A percentile compares a stretch with the other conserved stretches of the same genome.
Evolutionary conservation across 2,113 vertebrate species (phyloP).

Genomic region (Chauna torquata): DNA sequence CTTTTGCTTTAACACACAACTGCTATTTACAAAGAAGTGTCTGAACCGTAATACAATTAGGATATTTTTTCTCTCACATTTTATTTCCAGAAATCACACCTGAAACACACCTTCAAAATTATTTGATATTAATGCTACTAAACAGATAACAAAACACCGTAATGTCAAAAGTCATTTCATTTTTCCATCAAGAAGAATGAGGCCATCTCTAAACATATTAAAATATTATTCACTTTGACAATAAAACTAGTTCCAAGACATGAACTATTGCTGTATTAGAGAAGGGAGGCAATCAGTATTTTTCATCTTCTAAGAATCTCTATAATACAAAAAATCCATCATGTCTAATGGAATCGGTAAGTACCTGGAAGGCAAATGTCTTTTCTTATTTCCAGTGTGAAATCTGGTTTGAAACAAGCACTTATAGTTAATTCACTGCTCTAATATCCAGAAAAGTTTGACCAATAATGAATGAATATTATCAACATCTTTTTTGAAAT

Average conservation of each 20-base stretch:
- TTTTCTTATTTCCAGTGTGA: conserved; percentile 61
- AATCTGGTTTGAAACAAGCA: conserved; percentile 69
- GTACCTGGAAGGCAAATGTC: conserved; percentile 75
- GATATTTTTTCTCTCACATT: conserved; percentile 22
- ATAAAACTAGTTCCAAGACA: conserved; percentile 75
- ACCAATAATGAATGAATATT: conserved; percentile 19
- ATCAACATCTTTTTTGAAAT: background rate
- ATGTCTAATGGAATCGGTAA: conserved; percentile 77
- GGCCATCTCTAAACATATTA: conserved; percentile 77
- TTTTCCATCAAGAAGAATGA: conserved; percentile 73
- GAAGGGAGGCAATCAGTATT: conserved; percentile 73
- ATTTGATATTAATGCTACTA: conserved; percentile 54
- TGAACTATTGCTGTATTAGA: conserved; percentile 78
- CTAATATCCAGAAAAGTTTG: conserved; percentile 49
- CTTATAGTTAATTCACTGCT: conserved; percentile 47
- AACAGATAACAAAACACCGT: conserved; percentile 72
- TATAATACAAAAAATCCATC: conserved; percentile 75
- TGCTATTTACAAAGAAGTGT: background rate
- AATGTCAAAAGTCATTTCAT: conserved; percentile 73
- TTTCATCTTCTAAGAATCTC: conserved; percentile 76
- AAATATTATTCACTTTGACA: conserved; percentile 84
- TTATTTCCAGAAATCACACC: conserved; percentile 42
- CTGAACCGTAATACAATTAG: background rate
- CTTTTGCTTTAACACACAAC: background rate
- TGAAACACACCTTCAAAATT: conserved; percentile 49